A percentile compares a stretch with the other conserved stretches of the same genome.
phyloP scores from a whole-genome alignment of 1,140 invertebrate genomes.

The Drosophila azteca region DNA sequence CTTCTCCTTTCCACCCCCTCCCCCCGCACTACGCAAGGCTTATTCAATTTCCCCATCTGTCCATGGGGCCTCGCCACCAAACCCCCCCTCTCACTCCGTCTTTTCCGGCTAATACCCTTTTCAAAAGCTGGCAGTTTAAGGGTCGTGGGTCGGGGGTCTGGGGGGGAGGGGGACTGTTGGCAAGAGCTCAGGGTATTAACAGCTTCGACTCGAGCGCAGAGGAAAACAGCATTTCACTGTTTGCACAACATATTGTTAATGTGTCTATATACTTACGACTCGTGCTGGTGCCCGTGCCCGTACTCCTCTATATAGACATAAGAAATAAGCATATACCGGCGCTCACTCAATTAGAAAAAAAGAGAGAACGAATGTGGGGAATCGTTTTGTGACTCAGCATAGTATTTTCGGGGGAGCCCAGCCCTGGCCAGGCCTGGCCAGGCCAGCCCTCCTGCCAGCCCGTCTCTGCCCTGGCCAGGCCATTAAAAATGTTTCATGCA shows the following conservation, averaged over 20 bases:
- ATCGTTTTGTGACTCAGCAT: slow-evolving; percentile 66
- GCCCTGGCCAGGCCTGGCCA: slow-evolving; percentile 1
- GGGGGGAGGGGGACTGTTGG: neutral
- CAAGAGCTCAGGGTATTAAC: slow-evolving; percentile 41
- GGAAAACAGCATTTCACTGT: slow-evolving; percentile 33
- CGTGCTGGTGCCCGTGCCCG: neutral
- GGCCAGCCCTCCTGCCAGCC: slow-evolving; percentile 5
- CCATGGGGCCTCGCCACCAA: slow-evolving; percentile 1
- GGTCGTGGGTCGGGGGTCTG: too few species aligned
- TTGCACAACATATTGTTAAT: slow-evolving; percentile 45
- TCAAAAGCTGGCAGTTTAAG: slow-evolving; percentile 46
- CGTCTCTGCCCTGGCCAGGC: slow-evolving; percentile 24
- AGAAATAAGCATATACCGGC: slow-evolving; percentile 43
- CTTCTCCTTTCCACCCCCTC: too few species aligned
- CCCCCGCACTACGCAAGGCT: slow-evolving; percentile 1
- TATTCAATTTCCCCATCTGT: slow-evolving; percentile 52
- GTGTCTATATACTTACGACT: slow-evolving; percentile 26
- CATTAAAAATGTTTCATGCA: slow-evolving; percentile 68
- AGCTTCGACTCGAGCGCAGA: slow-evolving; percentile 36
- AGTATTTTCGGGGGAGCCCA: slow-evolving; percentile 3
- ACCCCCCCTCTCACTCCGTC: neutral
- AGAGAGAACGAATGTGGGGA: slow-evolving; percentile 44
- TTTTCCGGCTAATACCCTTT: slow-evolving; percentile 46
- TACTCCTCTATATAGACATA: slow-evolving; percentile 8
- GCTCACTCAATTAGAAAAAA: slow-evolving; percentile 65